Evolutionary conservation across 2,888 invertebrate genomes (phyloP).

Genomic region (Choristoneura rosaceana): DNA sequence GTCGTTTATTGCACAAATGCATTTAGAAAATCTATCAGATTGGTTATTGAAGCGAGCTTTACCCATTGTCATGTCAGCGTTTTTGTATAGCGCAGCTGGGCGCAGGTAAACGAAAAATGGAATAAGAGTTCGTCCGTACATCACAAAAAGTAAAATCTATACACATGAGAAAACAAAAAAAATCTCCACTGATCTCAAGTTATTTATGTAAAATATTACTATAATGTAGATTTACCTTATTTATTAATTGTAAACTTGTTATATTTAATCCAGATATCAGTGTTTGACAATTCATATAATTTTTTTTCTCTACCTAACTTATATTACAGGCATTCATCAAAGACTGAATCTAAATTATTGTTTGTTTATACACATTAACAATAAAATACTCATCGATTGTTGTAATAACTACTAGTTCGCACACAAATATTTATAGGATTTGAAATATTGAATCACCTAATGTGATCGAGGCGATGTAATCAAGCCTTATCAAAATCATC

Average conservation of each 20-base stretch:
- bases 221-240: conserved; percentile 73
- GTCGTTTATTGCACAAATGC: conserved; percentile 24
- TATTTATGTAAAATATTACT: conserved; percentile 76
- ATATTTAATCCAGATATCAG: conserved; percentile 25
- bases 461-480: conserved; percentile 3
- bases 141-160: conserved; percentile 30
- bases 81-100: conserved; percentile 30
- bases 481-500: conserved; percentile 17
- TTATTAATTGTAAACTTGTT: conserved; percentile 57
- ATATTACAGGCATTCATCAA: conserved; percentile 25
- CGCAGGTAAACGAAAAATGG: conserved; percentile 30
- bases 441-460: conserved; percentile 15
- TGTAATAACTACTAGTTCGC: conserved; percentile 14
- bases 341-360: conserved; percentile 41
- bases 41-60: conserved; percentile 18
- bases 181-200: conserved; percentile 83
- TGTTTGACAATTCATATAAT: conserved; percentile 23
- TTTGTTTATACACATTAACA: conserved; percentile 17
- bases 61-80: conserved; percentile 14
- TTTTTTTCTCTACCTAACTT: conserved; percentile 21
- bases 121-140: conserved; percentile 22
- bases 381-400: conserved; percentile 36
- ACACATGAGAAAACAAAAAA: conserved; percentile 51
- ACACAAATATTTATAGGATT: conserved; percentile 17
- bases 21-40: conserved; percentile 22